phyloP scores from a whole-genome alignment of 2,113 vertebrate genomes.

The Serinus canaria region DNA sequence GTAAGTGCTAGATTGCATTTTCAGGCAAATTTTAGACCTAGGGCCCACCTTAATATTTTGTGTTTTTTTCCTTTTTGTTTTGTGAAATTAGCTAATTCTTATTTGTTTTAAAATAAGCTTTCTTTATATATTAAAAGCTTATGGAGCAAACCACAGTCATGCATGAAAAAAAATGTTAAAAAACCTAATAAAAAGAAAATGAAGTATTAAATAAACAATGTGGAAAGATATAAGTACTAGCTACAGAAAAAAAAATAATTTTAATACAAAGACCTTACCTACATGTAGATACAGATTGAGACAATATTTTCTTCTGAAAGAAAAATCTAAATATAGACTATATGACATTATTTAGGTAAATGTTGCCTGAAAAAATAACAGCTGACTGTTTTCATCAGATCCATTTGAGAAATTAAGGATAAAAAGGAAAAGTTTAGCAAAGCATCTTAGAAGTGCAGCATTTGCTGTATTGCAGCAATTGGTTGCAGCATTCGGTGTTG shows the following conservation, averaged over 20 bases:
- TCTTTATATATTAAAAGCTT: not conserved
- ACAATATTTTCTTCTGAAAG: not conserved
- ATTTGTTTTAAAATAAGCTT: not conserved
- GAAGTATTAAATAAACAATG: not conserved
- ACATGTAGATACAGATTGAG: not conserved
- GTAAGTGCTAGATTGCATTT: not conserved
- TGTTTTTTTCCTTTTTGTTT: not conserved
- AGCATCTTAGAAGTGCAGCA: not conserved
- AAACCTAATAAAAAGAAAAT: not conserved
- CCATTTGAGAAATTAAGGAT: not conserved
- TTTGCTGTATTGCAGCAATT: not conserved
- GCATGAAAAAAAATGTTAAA: not conserved
- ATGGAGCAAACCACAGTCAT: not conserved
- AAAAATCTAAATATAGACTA: not conserved
- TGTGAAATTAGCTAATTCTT: not conserved
- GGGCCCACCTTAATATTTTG: not conserved
- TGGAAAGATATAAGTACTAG: not conserved
- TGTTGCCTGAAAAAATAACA: constrained; percentile 24
- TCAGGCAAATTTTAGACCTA: not conserved
- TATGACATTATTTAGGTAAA: not conserved
- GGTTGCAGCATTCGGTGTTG: not conserved
- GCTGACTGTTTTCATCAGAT: constrained; percentile 12
- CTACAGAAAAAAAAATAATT: not conserved
- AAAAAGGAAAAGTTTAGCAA: not conserved
- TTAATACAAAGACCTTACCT: not conserved